A percentile compares a stretch with the other conserved stretches of the same genome.
phyloP scores from a whole-genome alignment of 2,113 vertebrate genomes.

The Tympanuchus pallidicinctus region DNA sequence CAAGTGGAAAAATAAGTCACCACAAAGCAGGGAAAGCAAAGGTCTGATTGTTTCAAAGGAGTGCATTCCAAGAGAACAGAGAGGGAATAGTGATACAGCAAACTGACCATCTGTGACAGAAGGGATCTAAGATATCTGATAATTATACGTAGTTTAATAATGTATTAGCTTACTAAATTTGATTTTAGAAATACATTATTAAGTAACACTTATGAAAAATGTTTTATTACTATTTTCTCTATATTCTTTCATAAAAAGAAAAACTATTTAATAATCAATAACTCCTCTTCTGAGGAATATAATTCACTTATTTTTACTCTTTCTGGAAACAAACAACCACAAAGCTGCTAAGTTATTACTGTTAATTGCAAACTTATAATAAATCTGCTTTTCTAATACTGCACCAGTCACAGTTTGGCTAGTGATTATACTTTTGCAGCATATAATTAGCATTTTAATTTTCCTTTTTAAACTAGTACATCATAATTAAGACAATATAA shows the following conservation, averaged over 20 bases:
- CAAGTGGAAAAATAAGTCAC: not conserved
- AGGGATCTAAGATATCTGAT: not conserved
- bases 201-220: slow-evolving; percentile 1
- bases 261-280: slow-evolving; percentile 14
- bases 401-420: not conserved
- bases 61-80: not conserved
- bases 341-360: not conserved
- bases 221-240: not conserved
- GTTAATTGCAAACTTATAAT: not conserved
- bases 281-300: not conserved
- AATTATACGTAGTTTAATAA: slow-evolving; percentile 38
- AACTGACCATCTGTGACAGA: not conserved
- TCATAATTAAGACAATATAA: not conserved
- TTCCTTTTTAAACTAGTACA: not conserved
- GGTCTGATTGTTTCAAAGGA: not conserved
- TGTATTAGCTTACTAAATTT: slow-evolving; percentile 58
- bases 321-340: not conserved
- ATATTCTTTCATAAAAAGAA: not conserved
- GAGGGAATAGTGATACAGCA: not conserved
- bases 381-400: not conserved
- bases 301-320: slow-evolving; percentile 7
- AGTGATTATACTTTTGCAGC: not conserved
- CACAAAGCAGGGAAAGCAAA: not conserved
- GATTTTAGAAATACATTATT: slow-evolving; percentile 51
- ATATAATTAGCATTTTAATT: not conserved